These are phyloP conservation scores for Pseudonaja textilis DNA, from an alignment of 2,113 vertebrate genomes.

Conservation along the genomic window DNA sequence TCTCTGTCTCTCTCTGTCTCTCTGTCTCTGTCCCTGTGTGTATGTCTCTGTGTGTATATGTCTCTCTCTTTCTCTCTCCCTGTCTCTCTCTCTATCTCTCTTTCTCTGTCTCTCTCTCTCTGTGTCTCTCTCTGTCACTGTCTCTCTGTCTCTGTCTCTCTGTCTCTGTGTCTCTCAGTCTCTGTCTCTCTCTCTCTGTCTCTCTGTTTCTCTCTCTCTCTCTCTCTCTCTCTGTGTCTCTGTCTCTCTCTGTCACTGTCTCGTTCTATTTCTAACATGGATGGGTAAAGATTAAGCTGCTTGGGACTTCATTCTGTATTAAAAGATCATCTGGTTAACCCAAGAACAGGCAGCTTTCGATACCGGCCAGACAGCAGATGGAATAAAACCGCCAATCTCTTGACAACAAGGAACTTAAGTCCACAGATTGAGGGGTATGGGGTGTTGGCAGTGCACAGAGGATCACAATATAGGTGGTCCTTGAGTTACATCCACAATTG, in stretches of 20 bases:
- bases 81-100: neutral
- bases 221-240: too few species aligned
- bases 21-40: too few species aligned
- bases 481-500: neutral
- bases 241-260: too few species aligned
- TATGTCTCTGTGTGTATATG: neutral
- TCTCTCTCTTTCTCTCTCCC: neutral
- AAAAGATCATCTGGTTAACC: constrained; percentile 77
- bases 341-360: constrained; percentile 61
- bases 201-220: too few species aligned
- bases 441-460: too few species aligned
- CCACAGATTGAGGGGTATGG: constrained; percentile 18
- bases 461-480: too few species aligned
- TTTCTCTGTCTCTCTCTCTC: neutral
- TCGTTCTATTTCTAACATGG: constrained; percentile 12
- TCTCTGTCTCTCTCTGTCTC: too few species aligned
- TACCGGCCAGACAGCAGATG: constrained; percentile 61
- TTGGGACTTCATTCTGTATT: constrained; percentile 73
- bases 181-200: too few species aligned
- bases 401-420: constrained; percentile 61
- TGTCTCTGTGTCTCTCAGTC: too few species aligned
- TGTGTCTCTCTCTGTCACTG: constrained; percentile 31
- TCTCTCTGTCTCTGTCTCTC: too few species aligned
- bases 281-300: constrained; percentile 73
- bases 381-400: constrained; percentile 61